Conservation (phyloP, 2,113 vertebrate genomes). For the Lucifuga dentata region DNA sequence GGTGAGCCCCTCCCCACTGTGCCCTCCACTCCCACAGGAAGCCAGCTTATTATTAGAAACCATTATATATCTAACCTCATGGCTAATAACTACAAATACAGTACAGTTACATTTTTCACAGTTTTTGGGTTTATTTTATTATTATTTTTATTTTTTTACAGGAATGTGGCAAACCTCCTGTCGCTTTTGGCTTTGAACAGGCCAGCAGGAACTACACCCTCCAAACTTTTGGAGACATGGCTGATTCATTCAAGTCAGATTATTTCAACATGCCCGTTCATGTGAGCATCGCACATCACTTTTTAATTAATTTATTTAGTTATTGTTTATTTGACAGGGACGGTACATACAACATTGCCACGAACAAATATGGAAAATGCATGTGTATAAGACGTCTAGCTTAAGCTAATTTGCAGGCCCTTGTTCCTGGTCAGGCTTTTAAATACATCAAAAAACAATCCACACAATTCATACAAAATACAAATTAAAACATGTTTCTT, state of each 20-base stretch:
- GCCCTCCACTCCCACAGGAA: background rate
- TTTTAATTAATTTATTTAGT: background rate
- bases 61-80: background rate
- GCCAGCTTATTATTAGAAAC: conserved; percentile 15
- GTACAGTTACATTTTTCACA: background rate
- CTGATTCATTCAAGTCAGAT: conserved; percentile 97
- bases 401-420: no score
- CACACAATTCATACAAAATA: no score
- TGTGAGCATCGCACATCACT: conserved; percentile 81
- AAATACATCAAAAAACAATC: no score
- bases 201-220: conserved; percentile 94
- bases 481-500: no score
- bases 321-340: no score
- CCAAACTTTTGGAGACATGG: conserved; percentile 96
- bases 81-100: background rate
- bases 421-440: no score
- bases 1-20: conserved; percentile 79
- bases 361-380: no score
- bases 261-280: conserved; percentile 99
- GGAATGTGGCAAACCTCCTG: conserved; percentile 97
- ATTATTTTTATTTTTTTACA: conserved; percentile 62
- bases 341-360: no score
- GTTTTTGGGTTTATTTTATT: conserved; percentile 1
- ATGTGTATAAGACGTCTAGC: no score
- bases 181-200: conserved; percentile 98